Evolutionary conservation across 2,888 invertebrate genomes (phyloP).

Genomic region (Eupithecia subumbrata): DNA sequence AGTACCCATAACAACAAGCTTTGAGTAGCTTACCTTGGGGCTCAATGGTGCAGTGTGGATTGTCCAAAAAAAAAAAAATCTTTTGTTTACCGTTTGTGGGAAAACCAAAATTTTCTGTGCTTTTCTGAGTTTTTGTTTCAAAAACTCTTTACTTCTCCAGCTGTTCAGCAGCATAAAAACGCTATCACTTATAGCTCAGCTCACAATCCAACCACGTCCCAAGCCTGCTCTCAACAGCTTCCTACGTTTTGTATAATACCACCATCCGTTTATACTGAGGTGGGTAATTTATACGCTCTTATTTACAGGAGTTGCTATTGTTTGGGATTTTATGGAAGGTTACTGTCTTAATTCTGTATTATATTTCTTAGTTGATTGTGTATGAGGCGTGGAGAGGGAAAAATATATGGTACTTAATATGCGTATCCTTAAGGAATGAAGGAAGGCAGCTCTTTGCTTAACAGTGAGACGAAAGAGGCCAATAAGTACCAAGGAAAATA

Average conservation of each 20-base stretch:
- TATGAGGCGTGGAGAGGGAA: background rate
- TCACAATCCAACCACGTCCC: background rate
- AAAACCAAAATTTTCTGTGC: background rate
- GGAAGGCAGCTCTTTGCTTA: constrained; percentile 19
- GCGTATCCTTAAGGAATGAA: background rate
- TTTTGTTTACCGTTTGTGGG: no score
- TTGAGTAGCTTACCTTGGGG: no score
- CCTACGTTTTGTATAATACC: constrained; percentile 60
- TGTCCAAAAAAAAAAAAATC: no score
- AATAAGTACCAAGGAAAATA: background rate
- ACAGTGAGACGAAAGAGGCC: background rate
- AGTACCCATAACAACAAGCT: no score
- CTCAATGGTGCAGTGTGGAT: no score
- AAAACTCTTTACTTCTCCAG: background rate
- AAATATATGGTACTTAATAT: constrained; percentile 1
- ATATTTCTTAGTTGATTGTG: constrained; percentile 16
- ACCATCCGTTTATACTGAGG: constrained; percentile 63
- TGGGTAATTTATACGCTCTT: constrained; percentile 49
- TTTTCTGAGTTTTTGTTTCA: background rate
- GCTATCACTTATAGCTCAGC: constrained; percentile 17
- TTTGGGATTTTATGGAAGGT: constrained; percentile 42
- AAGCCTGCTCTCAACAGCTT: constrained; percentile 57
- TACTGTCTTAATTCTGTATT: constrained; percentile 30
- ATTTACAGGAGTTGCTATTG: constrained; percentile 46
- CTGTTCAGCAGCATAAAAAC: background rate